Conservation (phyloP, 1,140 invertebrate species). For the Zelostemma sp. region DNA sequence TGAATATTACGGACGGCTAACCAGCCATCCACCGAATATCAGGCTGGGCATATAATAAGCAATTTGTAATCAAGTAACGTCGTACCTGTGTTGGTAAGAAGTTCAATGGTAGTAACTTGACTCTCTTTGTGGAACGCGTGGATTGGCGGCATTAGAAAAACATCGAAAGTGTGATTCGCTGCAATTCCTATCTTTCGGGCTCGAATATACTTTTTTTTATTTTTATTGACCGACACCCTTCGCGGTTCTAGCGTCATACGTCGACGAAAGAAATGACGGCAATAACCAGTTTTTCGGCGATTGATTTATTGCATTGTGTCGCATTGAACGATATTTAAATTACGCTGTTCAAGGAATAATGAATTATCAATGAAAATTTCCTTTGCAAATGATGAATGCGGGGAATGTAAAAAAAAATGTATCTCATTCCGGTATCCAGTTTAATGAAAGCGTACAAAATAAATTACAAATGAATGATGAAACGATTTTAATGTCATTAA, state of each 20-base stretch:
- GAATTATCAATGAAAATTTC: too few relatives aligned
- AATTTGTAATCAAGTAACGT: conserved; percentile 69
- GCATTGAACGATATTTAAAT: too few relatives aligned
- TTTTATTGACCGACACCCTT: too few relatives aligned
- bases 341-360: too few relatives aligned
- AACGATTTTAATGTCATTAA: not conserved
- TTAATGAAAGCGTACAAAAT: not conserved
- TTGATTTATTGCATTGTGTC: too few relatives aligned
- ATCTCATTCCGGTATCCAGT: too few relatives aligned
- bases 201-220: not conserved
- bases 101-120: conserved; percentile 57
- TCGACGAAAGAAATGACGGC: too few relatives aligned
- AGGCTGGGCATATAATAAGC: conserved; percentile 66
- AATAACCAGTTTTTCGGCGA: too few relatives aligned
- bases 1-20: conserved; percentile 65
- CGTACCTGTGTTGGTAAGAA: conserved; percentile 63
- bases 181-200: not conserved
- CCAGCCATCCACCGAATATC: conserved; percentile 59
- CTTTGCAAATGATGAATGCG: too few relatives aligned
- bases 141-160: conserved; percentile 4
- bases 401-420: too few relatives aligned
- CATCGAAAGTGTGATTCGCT: not conserved
- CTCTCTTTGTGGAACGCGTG: conserved; percentile 36
- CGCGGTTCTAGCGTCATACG: too few relatives aligned
- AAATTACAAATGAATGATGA: not conserved